A percentile compares a stretch with the other conserved stretches of the same genome.
Evolutionary conservation across 2,113 vertebrate species (phyloP).

Genomic region (Cairina moschata): DNA sequence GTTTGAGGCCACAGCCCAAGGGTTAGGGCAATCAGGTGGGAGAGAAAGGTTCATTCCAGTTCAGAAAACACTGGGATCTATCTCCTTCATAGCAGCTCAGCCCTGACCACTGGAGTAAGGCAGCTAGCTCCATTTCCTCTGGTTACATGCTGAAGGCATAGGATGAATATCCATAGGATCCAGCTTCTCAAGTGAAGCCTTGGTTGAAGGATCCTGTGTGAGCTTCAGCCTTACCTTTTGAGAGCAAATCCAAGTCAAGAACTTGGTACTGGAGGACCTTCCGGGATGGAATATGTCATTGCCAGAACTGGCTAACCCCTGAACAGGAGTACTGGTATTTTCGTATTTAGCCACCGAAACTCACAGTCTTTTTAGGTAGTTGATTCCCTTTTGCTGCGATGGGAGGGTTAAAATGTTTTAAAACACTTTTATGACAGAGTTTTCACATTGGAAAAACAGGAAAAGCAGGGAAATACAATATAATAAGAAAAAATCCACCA

Average conservation of each 20-base stretch:
- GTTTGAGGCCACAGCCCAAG: neutral
- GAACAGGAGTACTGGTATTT: neutral
- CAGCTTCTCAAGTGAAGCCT: neutral
- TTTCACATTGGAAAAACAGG: neutral
- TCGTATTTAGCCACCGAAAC: neutral
- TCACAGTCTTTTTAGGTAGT: neutral
- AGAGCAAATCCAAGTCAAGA: neutral
- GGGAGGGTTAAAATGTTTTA: neutral
- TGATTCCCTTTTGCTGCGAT: neutral
- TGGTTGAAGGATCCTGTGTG: neutral
- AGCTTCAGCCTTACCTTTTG: neutral
- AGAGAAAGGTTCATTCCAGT: neutral
- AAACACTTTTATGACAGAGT: neutral
- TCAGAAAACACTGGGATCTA: neutral
- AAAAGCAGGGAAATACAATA: no score
- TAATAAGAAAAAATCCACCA: neutral
- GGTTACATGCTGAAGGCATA: neutral
- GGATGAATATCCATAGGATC: neutral
- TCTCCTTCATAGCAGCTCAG: neutral
- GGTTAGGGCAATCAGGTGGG: neutral
- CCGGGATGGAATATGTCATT: neutral
- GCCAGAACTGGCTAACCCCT: neutral
- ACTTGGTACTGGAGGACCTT: neutral
- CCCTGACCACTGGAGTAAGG: neutral
- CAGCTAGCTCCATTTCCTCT: neutral